These are phyloP conservation scores for Hylaeus volcanicus DNA, from an alignment of 1,140 invertebrate genomes.

Conservation along the genomic window DNA sequence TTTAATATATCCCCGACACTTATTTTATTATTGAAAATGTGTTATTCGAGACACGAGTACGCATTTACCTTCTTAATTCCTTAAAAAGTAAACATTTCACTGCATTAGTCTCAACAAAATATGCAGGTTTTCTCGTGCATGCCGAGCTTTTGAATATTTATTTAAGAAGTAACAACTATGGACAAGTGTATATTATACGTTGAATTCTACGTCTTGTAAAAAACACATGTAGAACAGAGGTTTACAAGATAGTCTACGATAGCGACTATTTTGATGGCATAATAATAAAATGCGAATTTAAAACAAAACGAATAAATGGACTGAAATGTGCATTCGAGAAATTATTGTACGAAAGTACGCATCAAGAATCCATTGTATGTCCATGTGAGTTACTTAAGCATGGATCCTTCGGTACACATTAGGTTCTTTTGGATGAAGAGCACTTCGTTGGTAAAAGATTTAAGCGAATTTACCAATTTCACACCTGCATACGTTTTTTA, in stretches of 20 bases:
- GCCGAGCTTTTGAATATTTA: background rate
- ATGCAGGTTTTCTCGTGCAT: background rate
- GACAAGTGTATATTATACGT: background rate
- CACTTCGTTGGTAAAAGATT: slow-evolving; percentile 6
- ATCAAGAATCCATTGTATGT: slow-evolving; percentile 22
- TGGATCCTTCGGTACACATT: background rate
- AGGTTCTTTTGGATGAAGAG: background rate
- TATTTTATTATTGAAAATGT: too few species aligned
- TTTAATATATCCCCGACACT: too few species aligned
- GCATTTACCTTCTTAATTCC: too few species aligned
- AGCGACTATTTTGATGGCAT: background rate
- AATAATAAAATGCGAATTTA: background rate
- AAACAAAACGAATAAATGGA: background rate
- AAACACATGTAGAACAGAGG: background rate
- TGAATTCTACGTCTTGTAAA: background rate
- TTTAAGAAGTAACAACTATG: background rate
- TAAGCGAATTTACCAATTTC: slow-evolving; percentile 19
- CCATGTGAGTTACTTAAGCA: background rate
- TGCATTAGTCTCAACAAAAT: too few species aligned
- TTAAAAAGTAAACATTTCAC: too few species aligned
- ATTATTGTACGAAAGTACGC: background rate
- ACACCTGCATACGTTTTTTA: background rate
- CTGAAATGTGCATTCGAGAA: background rate
- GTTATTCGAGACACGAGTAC: too few species aligned
- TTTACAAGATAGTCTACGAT: too few species aligned